Evolutionary conservation across 1,140 invertebrate species (phyloP).

Genomic region (Drosophila mayri): DNA sequence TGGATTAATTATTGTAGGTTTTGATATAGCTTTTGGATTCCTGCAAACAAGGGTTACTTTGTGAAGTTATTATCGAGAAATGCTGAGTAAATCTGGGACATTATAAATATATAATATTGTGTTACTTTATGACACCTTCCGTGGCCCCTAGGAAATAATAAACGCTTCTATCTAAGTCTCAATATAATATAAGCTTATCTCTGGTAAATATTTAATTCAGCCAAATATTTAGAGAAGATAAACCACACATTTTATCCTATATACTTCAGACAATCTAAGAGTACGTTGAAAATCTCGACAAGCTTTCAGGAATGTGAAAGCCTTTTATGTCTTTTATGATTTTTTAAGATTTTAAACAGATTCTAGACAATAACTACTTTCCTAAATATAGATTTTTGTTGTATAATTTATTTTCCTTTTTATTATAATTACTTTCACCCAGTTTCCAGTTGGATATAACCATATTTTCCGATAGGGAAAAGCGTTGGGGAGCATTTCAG

Average conservation of each 20-base stretch:
- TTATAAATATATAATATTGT: not conserved
- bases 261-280: not conserved
- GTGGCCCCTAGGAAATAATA: not conserved
- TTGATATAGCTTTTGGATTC: not conserved
- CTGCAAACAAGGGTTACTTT: too few species aligned
- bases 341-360: not conserved
- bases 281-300: not conserved
- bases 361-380: not conserved
- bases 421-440: not conserved
- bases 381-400: not conserved
- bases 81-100: not conserved
- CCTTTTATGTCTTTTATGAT: too few species aligned
- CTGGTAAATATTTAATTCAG: not conserved
- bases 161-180: not conserved
- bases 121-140: not conserved
- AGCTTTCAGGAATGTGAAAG: too few species aligned
- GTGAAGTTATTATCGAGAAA: not conserved
- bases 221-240: not conserved
- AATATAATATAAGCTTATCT: not conserved
- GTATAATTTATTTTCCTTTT: not conserved
- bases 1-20: too few species aligned
- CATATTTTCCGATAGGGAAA: not conserved
- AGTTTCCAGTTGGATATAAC: not conserved
- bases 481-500: not conserved
- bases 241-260: not conserved